phyloP scores from a whole-genome alignment of 2,113 vertebrate species.

The Coturnix japonica region DNA sequence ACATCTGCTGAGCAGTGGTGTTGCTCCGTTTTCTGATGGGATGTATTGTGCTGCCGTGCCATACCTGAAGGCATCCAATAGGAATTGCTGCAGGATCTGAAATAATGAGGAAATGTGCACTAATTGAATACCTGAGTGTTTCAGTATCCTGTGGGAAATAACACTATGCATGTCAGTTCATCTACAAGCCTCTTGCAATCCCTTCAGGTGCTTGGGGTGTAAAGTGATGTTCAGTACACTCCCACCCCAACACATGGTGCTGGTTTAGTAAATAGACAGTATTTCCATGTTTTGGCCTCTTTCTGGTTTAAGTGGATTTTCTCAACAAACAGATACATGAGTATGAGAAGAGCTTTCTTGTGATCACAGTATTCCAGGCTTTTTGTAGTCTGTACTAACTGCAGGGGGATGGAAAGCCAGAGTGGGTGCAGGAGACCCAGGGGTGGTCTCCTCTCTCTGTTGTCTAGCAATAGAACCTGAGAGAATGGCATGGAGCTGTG shows the following conservation, averaged over 20 bases:
- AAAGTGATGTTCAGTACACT: not conserved
- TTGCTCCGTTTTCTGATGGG: not conserved
- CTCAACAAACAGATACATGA: not conserved
- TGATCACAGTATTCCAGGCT: not conserved
- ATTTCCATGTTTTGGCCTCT: not conserved
- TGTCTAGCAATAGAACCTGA: no score
- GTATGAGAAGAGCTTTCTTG: not conserved
- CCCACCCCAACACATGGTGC: not conserved
- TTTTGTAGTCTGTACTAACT: not conserved
- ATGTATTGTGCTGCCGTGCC: not conserved
- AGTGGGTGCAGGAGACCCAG: no score
- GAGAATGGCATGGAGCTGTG: no score
- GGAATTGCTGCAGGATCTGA: not conserved
- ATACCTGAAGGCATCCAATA: not conserved
- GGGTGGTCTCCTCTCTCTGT: no score
- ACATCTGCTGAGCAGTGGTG: conserved; percentile 34
- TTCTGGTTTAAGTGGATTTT: not conserved
- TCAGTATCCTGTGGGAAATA: not conserved
- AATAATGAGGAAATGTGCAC: not conserved
- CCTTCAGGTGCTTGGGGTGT: not conserved
- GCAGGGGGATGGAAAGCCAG: not conserved
- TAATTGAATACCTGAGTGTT: not conserved
- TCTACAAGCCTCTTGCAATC: not conserved
- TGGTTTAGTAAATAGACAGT: not conserved
- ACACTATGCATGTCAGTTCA: not conserved